Evolutionary conservation across 2,797 vertebrate genomes (phyloP).

Genomic region (Cossypha heuglini): DNA sequence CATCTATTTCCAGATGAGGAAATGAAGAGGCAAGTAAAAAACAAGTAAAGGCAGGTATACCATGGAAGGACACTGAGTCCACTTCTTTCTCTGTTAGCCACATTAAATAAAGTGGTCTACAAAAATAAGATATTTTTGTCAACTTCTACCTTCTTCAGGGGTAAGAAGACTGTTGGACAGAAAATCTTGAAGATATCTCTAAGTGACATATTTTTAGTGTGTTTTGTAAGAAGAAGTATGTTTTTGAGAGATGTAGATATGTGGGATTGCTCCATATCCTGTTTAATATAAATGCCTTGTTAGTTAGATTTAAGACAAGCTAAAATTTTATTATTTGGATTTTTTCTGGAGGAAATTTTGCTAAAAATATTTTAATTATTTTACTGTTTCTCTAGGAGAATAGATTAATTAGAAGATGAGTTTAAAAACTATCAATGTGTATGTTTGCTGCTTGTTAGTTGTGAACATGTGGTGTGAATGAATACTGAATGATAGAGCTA

Average conservation of each 20-base stretch:
- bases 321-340: slow-evolving; percentile 2
- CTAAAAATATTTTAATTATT: neutral
- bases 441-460: neutral
- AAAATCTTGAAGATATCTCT: neutral
- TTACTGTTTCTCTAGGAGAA: neutral
- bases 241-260: neutral
- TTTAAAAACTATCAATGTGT: neutral
- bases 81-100: neutral
- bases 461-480: neutral
- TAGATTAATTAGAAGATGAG: neutral
- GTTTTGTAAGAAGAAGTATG: neutral
- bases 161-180: neutral
- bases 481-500: slow-evolving; percentile 26
- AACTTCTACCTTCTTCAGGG: neutral
- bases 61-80: neutral
- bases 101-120: neutral
- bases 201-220: neutral
- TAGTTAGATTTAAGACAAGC: neutral
- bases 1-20: neutral
- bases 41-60: neutral
- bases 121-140: neutral
- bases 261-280: neutral
- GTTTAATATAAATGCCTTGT: neutral
- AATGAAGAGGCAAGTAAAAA: neutral
- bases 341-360: neutral